A percentile compares a stretch with the other conserved stretches of the same genome.
These are phyloP conservation scores for Drusus annulatus DNA, from an alignment of 1,140 invertebrate genomes.

Conservation along the genomic window DNA sequence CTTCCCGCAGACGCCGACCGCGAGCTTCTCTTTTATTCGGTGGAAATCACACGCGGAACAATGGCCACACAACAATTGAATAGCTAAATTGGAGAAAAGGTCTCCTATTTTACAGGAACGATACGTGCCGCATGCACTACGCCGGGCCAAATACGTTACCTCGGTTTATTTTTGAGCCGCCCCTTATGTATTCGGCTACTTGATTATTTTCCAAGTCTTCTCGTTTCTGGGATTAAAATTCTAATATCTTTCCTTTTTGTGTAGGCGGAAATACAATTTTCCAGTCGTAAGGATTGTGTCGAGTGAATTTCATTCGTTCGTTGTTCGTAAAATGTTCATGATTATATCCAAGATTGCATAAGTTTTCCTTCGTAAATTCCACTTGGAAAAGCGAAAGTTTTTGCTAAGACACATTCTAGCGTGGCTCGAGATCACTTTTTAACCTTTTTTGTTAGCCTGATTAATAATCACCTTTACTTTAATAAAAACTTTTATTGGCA, in stretches of 20 bases:
- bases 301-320: no score
- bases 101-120: not conserved
- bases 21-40: constrained; percentile 21
- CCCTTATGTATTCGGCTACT: not conserved
- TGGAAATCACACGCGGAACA: constrained; percentile 18
- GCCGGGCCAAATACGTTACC: not conserved
- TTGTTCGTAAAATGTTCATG: no score
- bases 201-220: constrained; percentile 5
- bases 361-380: no score
- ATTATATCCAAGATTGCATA: no score
- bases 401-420: no score
- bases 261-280: not conserved
- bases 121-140: not conserved
- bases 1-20: not conserved
- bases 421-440: no score
- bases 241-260: not conserved
- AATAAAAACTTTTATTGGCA: no score
- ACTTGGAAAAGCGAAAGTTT: no score
- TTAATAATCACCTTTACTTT: no score
- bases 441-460: no score
- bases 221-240: not conserved
- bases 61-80: constrained; percentile 27
- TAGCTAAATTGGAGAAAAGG: constrained; percentile 11
- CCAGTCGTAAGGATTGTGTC: no score
- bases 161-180: not conserved